A percentile compares a stretch with the other conserved stretches of the same genome.
Conservation (phyloP, 2,888 invertebrate species). For the Anarsia innoxiella region DNA sequence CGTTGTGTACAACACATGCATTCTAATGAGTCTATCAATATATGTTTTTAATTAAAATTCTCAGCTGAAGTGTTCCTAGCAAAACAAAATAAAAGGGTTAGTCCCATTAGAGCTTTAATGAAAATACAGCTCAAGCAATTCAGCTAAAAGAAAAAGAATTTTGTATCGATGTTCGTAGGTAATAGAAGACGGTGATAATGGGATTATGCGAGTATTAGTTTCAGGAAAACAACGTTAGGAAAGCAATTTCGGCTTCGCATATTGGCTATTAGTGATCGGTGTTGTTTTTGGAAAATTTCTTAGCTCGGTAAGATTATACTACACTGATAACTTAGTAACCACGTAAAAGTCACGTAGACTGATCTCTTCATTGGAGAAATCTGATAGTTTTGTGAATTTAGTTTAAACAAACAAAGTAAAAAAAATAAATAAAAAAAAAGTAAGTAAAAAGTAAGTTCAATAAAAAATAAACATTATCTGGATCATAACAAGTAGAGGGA, state of each 20-base stretch:
- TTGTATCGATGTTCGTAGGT: constrained; percentile 25
- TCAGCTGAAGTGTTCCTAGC: constrained; percentile 1
- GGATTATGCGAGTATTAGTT: constrained; percentile 63
- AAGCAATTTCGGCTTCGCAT: constrained; percentile 72
- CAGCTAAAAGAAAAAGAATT: constrained; percentile 27
- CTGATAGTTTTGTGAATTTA: no score
- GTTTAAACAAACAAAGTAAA: no score
- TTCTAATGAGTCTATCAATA: neutral
- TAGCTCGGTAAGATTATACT: no score
- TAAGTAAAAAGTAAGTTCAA: no score
- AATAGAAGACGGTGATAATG: constrained; percentile 52
- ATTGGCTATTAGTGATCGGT: constrained; percentile 58
- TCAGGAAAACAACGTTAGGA: constrained; percentile 65
- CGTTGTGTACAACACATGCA: neutral
- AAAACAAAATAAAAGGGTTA: constrained; percentile 6
- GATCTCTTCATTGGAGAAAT: no score
- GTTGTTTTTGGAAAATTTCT: no score
- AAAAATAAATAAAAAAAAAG: no score
- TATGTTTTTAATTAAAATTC: constrained; percentile 14
- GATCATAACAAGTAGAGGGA: no score
- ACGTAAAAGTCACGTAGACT: no score
- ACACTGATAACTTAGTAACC: no score
- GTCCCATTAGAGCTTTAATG: constrained; percentile 15
- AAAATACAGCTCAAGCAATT: constrained; percentile 17
- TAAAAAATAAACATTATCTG: no score